These are phyloP conservation scores for Tetheella fluctuosa DNA, from an alignment of 2,888 invertebrate genomes.

Conservation along the genomic window DNA sequence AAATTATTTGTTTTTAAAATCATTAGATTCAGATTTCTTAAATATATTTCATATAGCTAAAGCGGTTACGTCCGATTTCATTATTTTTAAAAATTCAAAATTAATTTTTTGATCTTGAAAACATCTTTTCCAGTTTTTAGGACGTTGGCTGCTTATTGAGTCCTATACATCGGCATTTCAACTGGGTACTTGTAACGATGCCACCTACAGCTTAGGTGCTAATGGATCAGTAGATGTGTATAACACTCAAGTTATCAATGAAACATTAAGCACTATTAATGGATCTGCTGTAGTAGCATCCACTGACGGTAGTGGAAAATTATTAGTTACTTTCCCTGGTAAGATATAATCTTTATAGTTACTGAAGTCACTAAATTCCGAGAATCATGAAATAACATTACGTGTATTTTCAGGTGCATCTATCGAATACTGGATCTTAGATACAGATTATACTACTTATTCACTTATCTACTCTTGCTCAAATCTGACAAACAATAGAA, in stretches of 20 bases:
- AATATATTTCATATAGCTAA: no score
- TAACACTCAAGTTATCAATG: slow-evolving; percentile 58
- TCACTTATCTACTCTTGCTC: slow-evolving; percentile 86
- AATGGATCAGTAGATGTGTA: slow-evolving; percentile 36
- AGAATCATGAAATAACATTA: slow-evolving; percentile 67
- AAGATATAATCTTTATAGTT: slow-evolving; percentile 61
- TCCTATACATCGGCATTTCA: slow-evolving; percentile 31
- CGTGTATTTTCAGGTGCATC: slow-evolving; percentile 42
- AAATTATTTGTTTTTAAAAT: not conserved
- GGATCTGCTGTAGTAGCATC: slow-evolving; percentile 70
- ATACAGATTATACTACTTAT: slow-evolving; percentile 86
- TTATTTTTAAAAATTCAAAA: no score
- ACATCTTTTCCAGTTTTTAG: slow-evolving; percentile 18
- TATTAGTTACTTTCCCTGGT: slow-evolving; percentile 75
- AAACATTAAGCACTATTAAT: slow-evolving; percentile 70
- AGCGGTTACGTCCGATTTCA: no score
- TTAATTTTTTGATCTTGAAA: no score
- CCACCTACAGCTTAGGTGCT: slow-evolving; percentile 25
- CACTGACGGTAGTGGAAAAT: slow-evolving; percentile 72
- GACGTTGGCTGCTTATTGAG: slow-evolving; percentile 23
- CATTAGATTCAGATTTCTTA: not conserved
- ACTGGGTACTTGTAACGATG: slow-evolving; percentile 29
- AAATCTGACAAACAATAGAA: slow-evolving; percentile 52
- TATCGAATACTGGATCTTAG: slow-evolving; percentile 84
- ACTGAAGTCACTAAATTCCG: slow-evolving; percentile 25